Evolutionary conservation across 1,140 invertebrate species (phyloP), one percentile per base, ranked within the genome.

Genomic region (Portunus trituberculatus): DNA sequence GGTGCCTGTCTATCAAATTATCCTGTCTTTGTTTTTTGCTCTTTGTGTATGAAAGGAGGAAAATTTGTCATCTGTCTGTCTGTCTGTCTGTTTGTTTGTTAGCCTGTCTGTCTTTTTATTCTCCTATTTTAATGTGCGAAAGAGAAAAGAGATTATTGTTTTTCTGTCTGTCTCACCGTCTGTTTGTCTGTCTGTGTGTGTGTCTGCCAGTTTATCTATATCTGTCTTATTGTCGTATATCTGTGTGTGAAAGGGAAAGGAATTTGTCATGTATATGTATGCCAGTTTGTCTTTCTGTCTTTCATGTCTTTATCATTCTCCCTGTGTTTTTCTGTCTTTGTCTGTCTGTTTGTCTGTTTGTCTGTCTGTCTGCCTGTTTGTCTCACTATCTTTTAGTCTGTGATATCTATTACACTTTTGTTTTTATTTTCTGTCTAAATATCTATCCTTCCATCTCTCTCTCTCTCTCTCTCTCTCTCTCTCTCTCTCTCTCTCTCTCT

Each of bases 221-320:
- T 82, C 20, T 82, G 76, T 82, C 3, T 82, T 3, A 25, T 3
- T 82, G 76, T 82, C 20, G 76, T 82, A 0, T 82, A 2, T 82
- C 20, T 82, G 76, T 82, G 76, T 82, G 76, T 82, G 76, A 0
- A 28, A 4, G 76, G 4, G 1, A 25, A 28, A 82, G 7, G 76
- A 25, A 8, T 82, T 82, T 28, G 16, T 28, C 2, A 82, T 82
- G 76, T 20, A 8, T 82, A 0, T 82, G 76, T 82, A 12, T 88
- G 86, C 46, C 31, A 32, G 86, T 88, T 16, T 88, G 86, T 88
- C 31, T 88, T 31, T 88, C 29, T 88, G 29, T 32, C 31, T 88
- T 29, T 87, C 29, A 25, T 16, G n/a, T 86, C n/a, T 28, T 86
- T 29, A 2, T 31, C 32, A 16, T 31, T 29, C 10, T 28, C n/a